These are phyloP conservation scores for Siniperca undulata DNA, from an alignment of 2,797 vertebrate species.

Conservation along the genomic window DNA sequence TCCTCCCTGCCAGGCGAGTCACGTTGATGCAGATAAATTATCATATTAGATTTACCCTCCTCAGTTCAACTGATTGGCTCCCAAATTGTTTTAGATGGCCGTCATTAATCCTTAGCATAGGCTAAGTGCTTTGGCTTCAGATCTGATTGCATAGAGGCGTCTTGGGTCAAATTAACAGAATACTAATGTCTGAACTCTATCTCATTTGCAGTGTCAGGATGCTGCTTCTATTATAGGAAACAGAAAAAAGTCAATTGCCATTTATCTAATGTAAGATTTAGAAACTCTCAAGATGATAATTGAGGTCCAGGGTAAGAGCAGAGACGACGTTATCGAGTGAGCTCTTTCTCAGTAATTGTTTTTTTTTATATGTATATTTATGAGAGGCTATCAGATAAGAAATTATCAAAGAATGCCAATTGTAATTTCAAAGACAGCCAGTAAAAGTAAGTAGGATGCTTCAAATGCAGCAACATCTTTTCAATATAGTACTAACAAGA, in stretches of 20 bases:
- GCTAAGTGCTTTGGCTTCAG: conserved; percentile 93
- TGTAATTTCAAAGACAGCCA: conserved; percentile 47
- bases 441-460: neutral
- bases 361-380: conserved; percentile 22
- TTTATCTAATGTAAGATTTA: conserved; percentile 80
- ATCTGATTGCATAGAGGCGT: conserved; percentile 93
- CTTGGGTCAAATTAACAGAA: conserved; percentile 96
- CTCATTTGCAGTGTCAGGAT: conserved; percentile 85
- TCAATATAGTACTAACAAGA: conserved; percentile 13
- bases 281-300: conserved; percentile 83
- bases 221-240: conserved; percentile 83
- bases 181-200: conserved; percentile 85
- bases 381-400: conserved; percentile 19
- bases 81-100: conserved; percentile 99
- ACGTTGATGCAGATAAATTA: conserved; percentile 98
- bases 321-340: conserved; percentile 54
- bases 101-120: conserved; percentile 99
- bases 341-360: conserved; percentile 54
- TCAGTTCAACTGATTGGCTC: conserved; percentile 99
- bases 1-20: conserved; percentile 95
- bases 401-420: conserved; percentile 47
- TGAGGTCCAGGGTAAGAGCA: conserved; percentile 81
- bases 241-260: conserved; percentile 79
- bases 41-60: conserved; percentile 99
- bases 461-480: conserved; percentile 29